Base-by-base conservation (phyloP, 2,797 vertebrate genomes). In the Sardinella longiceps region DNA sequence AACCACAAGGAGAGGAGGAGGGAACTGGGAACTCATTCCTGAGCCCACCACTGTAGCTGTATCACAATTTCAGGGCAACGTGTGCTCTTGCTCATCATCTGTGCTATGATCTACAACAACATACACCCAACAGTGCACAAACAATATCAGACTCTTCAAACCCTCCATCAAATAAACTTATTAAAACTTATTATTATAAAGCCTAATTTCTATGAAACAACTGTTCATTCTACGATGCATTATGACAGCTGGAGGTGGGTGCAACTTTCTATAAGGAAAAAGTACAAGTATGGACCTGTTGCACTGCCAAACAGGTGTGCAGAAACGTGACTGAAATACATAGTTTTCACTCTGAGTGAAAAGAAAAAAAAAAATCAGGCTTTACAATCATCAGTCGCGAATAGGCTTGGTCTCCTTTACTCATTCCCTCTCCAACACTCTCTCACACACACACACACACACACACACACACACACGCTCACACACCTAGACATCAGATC, bases 241-340 rank as follows among this genome's bases (percentile, higher is more conserved):
- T n/a, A n/a, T n/a, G 14, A n/a, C n/a, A n/a, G n/a, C n/a, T n/a
- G 14, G 20, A 39, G 15, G 20, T 20, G 18, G 5, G 37, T 20
- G 18, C 70, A 10, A 20, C 70, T 43, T 43, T 39, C 70, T 77
- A 43, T 20, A 39, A 18, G 30, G 0, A 77, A 39, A 25, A 23
- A 77, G 20, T 39, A 18, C 70, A 77, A 77, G 37, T 20, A 43
- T 23, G 37, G 33, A 20, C 66, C 18, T 74, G 66, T 14, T 39
- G 30, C 37, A 43, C 33, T 23, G 70, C 5, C 70, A 77, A 77
- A 43, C 70, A 77, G 70, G 70, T 77, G 70, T 77, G 70, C 66
- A 74, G 66, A 74, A 33, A 20, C 33, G 6, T 37, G 30, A 12
- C 14, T 70, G 30, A 70, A 77, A 77, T 33, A 33, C 3, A 77